Evolutionary conservation across 2,888 invertebrate genomes (phyloP).

Genomic region (Pseudococcus jackbeardsleyi): DNA sequence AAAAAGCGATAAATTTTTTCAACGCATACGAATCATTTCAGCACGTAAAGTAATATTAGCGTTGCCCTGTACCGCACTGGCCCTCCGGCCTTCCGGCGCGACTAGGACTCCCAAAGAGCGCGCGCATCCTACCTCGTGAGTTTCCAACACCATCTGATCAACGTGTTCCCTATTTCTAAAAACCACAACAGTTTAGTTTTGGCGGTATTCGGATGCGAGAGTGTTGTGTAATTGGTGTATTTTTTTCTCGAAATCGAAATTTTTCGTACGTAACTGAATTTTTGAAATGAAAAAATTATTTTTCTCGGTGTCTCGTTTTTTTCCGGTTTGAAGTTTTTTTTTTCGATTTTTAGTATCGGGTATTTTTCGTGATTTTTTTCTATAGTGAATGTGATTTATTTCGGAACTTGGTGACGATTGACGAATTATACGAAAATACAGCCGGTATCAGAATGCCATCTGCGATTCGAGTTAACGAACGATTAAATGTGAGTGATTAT

Average conservation of each 20-base stretch:
- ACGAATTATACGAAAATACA: neutral
- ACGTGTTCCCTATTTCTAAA: slow-evolving; percentile 37
- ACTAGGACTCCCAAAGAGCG: neutral
- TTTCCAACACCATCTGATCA: slow-evolving; percentile 32
- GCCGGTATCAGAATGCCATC: neutral
- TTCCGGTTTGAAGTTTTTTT: slow-evolving; percentile 1
- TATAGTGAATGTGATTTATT: neutral
- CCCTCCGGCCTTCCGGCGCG: neutral
- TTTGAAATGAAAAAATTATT: neutral
- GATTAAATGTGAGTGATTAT: neutral
- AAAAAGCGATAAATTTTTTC: neutral
- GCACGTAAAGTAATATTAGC: neutral
- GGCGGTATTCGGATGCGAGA: neutral
- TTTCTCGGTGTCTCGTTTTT: neutral
- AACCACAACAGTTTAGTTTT: slow-evolving; percentile 41
- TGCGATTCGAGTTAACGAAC: neutral
- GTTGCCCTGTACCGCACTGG: neutral
- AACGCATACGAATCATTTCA: neutral
- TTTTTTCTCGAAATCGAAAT: neutral
- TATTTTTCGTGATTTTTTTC: neutral
- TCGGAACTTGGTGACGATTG: neutral
- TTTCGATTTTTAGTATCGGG: neutral
- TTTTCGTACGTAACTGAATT: neutral
- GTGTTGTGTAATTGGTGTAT: slow-evolving; percentile 21
- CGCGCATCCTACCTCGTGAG: slow-evolving; percentile 42